A percentile compares a stretch with the other conserved stretches of the same genome.
Evolutionary conservation across 2,888 invertebrate species (phyloP).

Genomic region (Chloromyia formosa): DNA sequence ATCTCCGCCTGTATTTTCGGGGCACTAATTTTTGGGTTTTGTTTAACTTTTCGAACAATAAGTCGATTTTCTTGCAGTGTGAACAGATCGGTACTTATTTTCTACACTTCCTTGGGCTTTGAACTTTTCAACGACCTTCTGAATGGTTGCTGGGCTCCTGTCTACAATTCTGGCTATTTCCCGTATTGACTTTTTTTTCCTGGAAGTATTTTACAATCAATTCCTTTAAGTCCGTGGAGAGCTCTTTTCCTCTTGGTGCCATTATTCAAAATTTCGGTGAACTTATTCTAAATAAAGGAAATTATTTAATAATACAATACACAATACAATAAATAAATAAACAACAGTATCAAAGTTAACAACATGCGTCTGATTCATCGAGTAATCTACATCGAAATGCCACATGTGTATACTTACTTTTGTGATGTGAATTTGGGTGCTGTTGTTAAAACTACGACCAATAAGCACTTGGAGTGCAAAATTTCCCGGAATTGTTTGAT

Average conservation of each 20-base stretch:
- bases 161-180: neutral
- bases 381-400: too few relatives aligned
- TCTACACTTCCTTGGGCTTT: neutral
- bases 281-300: too few relatives aligned
- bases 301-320: too few relatives aligned
- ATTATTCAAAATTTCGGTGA: neutral
- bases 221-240: neutral
- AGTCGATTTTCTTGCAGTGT: neutral
- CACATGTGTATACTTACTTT: too few relatives aligned
- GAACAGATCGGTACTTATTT: neutral
- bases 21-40: conserved; percentile 41
- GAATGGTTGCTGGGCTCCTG: neutral
- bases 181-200: neutral
- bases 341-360: too few relatives aligned
- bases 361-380: too few relatives aligned
- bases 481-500: too few relatives aligned
- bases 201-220: neutral
- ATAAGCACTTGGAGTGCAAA: too few relatives aligned
- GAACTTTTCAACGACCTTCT: neutral
- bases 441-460: too few relatives aligned
- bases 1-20: conserved; percentile 30
- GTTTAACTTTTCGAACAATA: conserved; percentile 47
- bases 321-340: too few relatives aligned
- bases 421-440: too few relatives aligned
- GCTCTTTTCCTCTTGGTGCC: neutral